These are phyloP conservation scores for Drosophila punjabiensis DNA, from an alignment of 1,140 invertebrate genomes.

Conservation along the genomic window DNA sequence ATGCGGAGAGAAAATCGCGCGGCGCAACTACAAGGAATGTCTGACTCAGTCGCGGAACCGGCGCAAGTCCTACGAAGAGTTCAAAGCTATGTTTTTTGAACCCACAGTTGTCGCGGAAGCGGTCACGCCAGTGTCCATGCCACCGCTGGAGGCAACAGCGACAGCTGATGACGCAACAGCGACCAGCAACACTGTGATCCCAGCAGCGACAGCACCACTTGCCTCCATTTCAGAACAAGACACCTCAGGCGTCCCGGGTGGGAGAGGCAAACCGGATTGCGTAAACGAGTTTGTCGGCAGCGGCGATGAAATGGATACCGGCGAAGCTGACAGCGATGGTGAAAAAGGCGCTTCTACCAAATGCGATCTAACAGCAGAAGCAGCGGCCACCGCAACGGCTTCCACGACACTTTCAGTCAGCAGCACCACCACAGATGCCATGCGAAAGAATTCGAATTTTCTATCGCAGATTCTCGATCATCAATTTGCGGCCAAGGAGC, in stretches of 20 bases:
- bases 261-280: constrained; percentile 73
- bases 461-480: constrained; percentile 84
- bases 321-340: constrained; percentile 39
- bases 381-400: constrained; percentile 32
- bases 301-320: constrained; percentile 52
- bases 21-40: constrained; percentile 80
- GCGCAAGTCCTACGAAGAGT: constrained; percentile 85
- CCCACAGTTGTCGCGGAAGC: constrained; percentile 28
- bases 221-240: constrained; percentile 84
- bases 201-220: constrained; percentile 54
- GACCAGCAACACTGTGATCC: constrained; percentile 39
- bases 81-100: constrained; percentile 82
- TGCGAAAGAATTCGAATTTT: constrained; percentile 85
- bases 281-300: constrained; percentile 81
- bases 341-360: constrained; percentile 38
- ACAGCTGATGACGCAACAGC: constrained; percentile 67
- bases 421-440: constrained; percentile 68
- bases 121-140: constrained; percentile 20
- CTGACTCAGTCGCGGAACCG: constrained; percentile 83
- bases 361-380: constrained; percentile 54
- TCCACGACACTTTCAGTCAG: constrained; percentile 19
- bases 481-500: constrained; percentile 75
- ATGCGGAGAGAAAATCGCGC: constrained; percentile 70
- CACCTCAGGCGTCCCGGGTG: constrained; percentile 50
- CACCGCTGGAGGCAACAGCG: constrained; percentile 17